Evolutionary conservation across 2,888 invertebrate genomes (phyloP), one percentile per base, ranked within the genome.

Genomic region (Agrotis segetum): DNA sequence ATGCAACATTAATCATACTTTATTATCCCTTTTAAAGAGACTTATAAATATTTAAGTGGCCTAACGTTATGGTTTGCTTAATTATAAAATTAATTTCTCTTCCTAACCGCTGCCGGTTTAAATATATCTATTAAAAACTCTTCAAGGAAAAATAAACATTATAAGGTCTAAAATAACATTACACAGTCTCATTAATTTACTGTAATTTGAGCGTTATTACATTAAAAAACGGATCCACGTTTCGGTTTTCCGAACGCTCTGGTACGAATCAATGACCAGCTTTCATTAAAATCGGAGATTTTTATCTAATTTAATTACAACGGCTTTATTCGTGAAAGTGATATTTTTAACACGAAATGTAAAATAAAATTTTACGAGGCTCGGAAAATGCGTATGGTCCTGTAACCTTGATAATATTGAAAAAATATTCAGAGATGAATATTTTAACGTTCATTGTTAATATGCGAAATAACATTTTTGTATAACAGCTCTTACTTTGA

Each of bases 251-350:
- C 49, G 46, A 29, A 53, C 67, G 67, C 64, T 67, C 53, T 65
- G 46, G 64, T 73, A 17, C 67, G 75, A 83, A 73, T 69, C 63
- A 81, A 79, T 83, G 70, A 44, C 67, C 64, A n/a, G 61, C 68
- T 72, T 79, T 83, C 63, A 67, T 81, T 82, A 73, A 76, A 79
- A 79, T 78, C 64, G 79, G 67, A 72, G 79, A 72, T 79, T 79
- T 81, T 71, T 70, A 67, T 79, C 64, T 75, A 75, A 79, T 81
- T 82, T 82, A 79, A 81, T 81, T 74, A 75, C 67, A 71, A 71
- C 66, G 69, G 64, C 74, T 78, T 75, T 68, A 77, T 77, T 71
- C 69, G 29, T 63, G 76, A 70, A 67, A 63, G 70, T 72, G 67
- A 72, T 76, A 71, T 79, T 76, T 79, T 82, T 65, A 59, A 29